phyloP scores from a whole-genome alignment of 1,140 invertebrate species.

The Apis laboriosa region DNA sequence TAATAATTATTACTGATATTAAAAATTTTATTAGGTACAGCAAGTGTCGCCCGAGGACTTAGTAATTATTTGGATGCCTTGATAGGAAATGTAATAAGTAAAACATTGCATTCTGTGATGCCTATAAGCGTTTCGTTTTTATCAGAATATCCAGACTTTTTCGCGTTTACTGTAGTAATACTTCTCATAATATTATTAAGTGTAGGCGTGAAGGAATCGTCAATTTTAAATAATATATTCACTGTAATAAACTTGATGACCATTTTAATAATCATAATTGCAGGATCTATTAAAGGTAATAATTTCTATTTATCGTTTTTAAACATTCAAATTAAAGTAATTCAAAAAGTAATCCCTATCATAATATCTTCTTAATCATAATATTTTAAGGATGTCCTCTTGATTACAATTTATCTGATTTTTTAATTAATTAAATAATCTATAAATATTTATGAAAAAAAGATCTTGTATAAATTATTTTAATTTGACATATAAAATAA shows the following conservation, averaged over 20 bases:
- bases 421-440: background rate
- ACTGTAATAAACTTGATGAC: conserved; percentile 92
- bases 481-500: background rate
- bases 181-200: conserved; percentile 86
- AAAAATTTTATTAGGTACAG: conserved; percentile 84
- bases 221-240: conserved; percentile 94
- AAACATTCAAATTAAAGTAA: background rate
- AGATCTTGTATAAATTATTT: background rate
- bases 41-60: conserved; percentile 95
- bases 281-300: conserved; percentile 89
- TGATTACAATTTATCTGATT: background rate
- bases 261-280: conserved; percentile 91
- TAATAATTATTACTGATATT: background rate
- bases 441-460: background rate
- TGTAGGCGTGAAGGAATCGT: conserved; percentile 94
- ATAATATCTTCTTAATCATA: background rate
- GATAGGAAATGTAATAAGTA: conserved; percentile 87
- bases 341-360: background rate
- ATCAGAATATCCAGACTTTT: conserved; percentile 91
- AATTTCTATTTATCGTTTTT: background rate
- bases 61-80: conserved; percentile 94
- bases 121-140: conserved; percentile 88
- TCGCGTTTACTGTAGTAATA: conserved; percentile 87
- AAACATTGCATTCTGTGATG: conserved; percentile 84
- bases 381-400: background rate